phyloP scores from a whole-genome alignment of 2,113 vertebrate species.

The Zeus faber region DNA sequence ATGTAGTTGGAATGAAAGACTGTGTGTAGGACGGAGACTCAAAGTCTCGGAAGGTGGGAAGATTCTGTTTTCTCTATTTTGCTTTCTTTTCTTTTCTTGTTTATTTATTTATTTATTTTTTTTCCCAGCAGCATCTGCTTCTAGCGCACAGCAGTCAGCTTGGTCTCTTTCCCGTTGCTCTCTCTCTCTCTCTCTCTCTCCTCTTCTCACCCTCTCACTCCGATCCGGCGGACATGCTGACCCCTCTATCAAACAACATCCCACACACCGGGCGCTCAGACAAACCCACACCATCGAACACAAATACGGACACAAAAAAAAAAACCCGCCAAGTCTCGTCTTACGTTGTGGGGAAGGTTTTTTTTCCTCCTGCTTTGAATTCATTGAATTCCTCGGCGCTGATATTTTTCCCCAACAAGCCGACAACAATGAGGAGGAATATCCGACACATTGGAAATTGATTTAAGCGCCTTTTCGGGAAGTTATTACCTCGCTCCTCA shows the following conservation, averaged over 20 bases:
- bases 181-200: slow-evolving; percentile 1
- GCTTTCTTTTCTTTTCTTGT: slow-evolving; percentile 7
- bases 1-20: slow-evolving; percentile 45
- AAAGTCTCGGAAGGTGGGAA: slow-evolving; percentile 7
- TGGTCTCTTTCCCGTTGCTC: not conserved
- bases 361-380: slow-evolving; percentile 1
- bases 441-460: too few relatives aligned
- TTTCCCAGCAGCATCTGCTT: slow-evolving; percentile 14
- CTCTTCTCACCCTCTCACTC: not conserved
- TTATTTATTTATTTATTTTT: too few relatives aligned
- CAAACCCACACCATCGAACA: not conserved
- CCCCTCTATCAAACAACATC: slow-evolving; percentile 22
- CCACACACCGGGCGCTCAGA: not conserved
- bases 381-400: slow-evolving; percentile 4
- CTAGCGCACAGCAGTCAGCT: slow-evolving; percentile 1
- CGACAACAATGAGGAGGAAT: too few relatives aligned
- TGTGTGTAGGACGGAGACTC: slow-evolving; percentile 28
- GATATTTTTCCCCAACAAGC: too few relatives aligned
- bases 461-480: too few relatives aligned
- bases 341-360: not conserved
- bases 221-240: slow-evolving; percentile 8
- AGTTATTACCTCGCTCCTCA: too few relatives aligned
- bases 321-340: not conserved
- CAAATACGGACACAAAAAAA: not conserved
- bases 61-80: too few relatives aligned